phyloP scores from a whole-genome alignment of 1,140 invertebrate genomes.

The Pectinophora gossypiella region DNA sequence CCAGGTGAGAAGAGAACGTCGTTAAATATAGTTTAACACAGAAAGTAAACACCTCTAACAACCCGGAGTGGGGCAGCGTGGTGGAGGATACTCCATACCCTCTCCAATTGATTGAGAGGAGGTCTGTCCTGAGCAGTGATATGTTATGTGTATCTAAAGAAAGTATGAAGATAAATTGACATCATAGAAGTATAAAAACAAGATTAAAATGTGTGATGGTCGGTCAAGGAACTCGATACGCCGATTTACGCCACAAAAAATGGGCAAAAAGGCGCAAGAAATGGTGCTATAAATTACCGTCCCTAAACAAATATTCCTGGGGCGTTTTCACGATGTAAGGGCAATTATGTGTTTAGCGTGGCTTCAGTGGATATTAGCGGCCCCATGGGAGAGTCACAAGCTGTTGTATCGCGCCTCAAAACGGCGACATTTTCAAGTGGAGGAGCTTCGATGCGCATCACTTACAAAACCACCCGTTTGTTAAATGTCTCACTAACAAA shows the following conservation, averaged over 20 bases:
- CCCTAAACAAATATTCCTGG: constrained; percentile 14
- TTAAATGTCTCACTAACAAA: too few species aligned
- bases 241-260: background rate
- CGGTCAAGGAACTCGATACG: too few species aligned
- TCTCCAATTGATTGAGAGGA: too few species aligned
- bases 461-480: constrained; percentile 10
- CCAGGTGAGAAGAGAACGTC: constrained; percentile 14
- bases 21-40: constrained; percentile 17
- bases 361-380: constrained; percentile 17
- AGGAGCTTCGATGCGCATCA: constrained; percentile 10
- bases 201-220: too few species aligned
- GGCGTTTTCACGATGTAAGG: constrained; percentile 12
- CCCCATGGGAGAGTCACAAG: constrained; percentile 22
- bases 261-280: background rate
- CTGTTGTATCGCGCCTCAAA: constrained; percentile 7
- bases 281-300: constrained; percentile 12
- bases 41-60: too few species aligned
- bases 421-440: constrained; percentile 3
- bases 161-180: too few species aligned
- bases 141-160: too few species aligned
- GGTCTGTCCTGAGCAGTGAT: too few species aligned
- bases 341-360: constrained; percentile 31
- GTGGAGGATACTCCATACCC: too few species aligned
- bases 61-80: too few species aligned
- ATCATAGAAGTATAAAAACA: too few species aligned